phyloP scores from a whole-genome alignment of 2,113 vertebrate genomes.

The Tichodroma muraria region DNA sequence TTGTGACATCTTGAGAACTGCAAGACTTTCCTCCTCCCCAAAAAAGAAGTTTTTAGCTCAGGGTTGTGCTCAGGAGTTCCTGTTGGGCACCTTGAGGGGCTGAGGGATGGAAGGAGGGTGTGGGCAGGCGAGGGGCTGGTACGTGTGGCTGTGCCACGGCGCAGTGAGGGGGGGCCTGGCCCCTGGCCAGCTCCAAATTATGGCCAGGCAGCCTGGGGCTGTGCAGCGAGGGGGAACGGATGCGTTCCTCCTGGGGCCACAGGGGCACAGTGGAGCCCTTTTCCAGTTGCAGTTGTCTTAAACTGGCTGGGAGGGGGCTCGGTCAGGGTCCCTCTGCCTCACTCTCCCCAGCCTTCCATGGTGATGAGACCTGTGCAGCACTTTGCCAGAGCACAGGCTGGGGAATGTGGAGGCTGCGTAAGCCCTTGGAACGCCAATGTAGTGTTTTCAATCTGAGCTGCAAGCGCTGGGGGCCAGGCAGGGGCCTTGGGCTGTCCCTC shows the following conservation, averaged over 20 bases:
- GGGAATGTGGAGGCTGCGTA: background rate
- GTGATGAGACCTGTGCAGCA: background rate
- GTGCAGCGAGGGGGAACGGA: background rate
- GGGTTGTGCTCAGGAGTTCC: background rate
- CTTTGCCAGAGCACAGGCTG: background rate
- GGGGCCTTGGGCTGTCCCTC: background rate
- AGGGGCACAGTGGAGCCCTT: no score
- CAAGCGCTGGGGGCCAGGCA: accelerated
- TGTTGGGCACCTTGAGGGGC: background rate
- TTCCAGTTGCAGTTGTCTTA: accelerated
- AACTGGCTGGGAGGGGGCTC: background rate
- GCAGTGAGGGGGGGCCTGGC: background rate
- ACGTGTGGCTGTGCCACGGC: accelerated
- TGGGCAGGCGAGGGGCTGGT: background rate
- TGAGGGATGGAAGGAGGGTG: background rate
- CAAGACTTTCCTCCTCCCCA: accelerated
- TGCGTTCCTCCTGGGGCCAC: background rate
- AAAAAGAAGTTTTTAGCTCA: background rate
- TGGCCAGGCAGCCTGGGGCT: background rate
- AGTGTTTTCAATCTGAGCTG: background rate
- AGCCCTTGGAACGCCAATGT: background rate
- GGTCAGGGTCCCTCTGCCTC: background rate
- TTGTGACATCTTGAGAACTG: accelerated
- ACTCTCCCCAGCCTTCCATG: background rate
- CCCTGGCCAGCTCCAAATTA: background rate